Conservation (phyloP, 1,140 invertebrate genomes). For the Drosophila gunungcola region DNA sequence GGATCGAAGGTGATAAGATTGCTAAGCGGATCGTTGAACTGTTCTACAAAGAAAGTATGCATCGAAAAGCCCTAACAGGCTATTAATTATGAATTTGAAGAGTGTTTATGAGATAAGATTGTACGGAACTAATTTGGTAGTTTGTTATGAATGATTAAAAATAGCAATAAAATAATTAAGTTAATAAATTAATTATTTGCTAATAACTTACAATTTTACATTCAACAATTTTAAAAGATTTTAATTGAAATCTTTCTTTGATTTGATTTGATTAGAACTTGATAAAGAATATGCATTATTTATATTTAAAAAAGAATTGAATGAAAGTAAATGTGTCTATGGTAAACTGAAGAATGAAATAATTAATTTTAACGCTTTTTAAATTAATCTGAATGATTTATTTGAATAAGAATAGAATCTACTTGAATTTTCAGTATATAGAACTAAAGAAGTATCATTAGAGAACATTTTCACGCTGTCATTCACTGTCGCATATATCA, state of each 20-base stretch:
- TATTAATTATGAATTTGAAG: slow-evolving; percentile 33
- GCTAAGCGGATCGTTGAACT: slow-evolving; percentile 41
- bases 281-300: too few relatives aligned
- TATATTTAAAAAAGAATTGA: too few relatives aligned
- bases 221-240: too few relatives aligned
- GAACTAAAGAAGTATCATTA: slow-evolving; percentile 6
- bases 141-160: too few relatives aligned
- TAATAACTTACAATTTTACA: too few relatives aligned
- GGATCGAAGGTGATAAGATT: slow-evolving; percentile 28
- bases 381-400: not conserved
- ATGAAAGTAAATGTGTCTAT: too few relatives aligned
- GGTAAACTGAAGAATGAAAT: too few relatives aligned
- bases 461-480: slow-evolving; percentile 24
- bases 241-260: too few relatives aligned
- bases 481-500: slow-evolving; percentile 43
- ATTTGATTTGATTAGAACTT: too few relatives aligned
- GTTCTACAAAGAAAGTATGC: slow-evolving; percentile 18
- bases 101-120: slow-evolving; percentile 15
- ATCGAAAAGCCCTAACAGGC: slow-evolving; percentile 17
- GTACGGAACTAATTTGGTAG: not conserved
- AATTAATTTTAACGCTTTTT: not conserved
- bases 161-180: too few relatives aligned
- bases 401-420: not conserved
- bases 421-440: not conserved
- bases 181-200: too few relatives aligned